Conservation (phyloP, 2,113 vertebrate species). For the Nematolebias whitei region DNA sequence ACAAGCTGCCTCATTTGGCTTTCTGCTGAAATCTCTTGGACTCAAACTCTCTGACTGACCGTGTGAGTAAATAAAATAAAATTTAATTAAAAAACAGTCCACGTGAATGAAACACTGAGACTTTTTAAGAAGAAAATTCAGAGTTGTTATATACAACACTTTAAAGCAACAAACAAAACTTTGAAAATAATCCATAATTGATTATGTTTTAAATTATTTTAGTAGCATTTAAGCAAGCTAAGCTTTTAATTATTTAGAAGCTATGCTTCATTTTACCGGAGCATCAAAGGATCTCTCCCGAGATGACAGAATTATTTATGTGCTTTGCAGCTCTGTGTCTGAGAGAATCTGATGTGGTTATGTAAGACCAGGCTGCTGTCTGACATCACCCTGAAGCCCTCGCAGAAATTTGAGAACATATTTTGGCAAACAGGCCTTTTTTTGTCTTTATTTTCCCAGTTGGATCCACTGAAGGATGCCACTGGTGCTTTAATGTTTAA, state of each 20-base stretch:
- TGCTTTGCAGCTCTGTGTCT: conserved; percentile 32
- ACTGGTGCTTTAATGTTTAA: conserved; percentile 12
- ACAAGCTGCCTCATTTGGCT: conserved; percentile 43
- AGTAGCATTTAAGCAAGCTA: conserved; percentile 50
- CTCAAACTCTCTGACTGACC: background rate
- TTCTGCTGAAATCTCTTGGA: conserved; percentile 25
- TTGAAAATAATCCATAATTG: conserved; percentile 47
- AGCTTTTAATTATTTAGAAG: conserved; percentile 50
- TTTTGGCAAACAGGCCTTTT: conserved; percentile 41
- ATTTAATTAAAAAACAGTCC: too few relatives aligned
- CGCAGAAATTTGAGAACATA: conserved; percentile 36
- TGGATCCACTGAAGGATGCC: conserved; percentile 26
- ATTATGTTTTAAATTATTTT: conserved; percentile 44
- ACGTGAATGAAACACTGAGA: too few relatives aligned
- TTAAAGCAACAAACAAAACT: conserved; percentile 14
- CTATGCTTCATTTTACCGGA: conserved; percentile 44
- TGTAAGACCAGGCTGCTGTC: conserved; percentile 52
- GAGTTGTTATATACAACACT: conserved; percentile 20
- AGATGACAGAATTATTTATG: conserved; percentile 62
- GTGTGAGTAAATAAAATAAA: background rate
- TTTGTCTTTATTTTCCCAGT: conserved; percentile 20
- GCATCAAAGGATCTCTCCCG: conserved; percentile 31
- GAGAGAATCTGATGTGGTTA: conserved; percentile 45
- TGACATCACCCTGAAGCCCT: conserved; percentile 43
- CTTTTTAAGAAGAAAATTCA: too few relatives aligned